phyloP scores from a whole-genome alignment of 2,888 invertebrate species.

The Proisotoma minuta region DNA sequence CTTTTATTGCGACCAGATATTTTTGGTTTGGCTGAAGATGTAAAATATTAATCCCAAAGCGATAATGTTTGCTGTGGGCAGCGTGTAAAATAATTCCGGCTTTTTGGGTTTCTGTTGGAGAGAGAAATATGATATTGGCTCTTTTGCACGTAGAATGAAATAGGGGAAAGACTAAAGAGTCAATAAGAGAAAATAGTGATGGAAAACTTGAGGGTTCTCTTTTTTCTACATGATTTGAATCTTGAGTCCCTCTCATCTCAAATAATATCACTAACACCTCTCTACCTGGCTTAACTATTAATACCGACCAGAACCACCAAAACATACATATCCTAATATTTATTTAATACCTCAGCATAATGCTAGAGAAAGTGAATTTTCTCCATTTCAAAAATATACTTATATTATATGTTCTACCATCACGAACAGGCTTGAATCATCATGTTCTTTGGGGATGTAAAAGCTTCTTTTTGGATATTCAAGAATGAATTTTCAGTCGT shows the following conservation, averaged over 20 bases:
- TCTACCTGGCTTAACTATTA: no score
- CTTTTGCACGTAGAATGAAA: constrained; percentile 3
- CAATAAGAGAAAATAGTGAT: background rate
- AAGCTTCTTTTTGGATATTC: no score
- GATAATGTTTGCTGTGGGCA: background rate
- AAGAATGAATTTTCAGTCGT: no score
- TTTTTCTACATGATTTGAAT: constrained; percentile 18
- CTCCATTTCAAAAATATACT: no score
- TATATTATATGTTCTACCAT: no score
- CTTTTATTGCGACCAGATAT: background rate
- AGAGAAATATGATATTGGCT: constrained; percentile 4
- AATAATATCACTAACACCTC: no score
- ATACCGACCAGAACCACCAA: no score
- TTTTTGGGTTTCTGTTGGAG: background rate
- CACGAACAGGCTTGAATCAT: no score
- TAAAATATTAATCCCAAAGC: constrained; percentile 16
- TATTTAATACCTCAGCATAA: no score
- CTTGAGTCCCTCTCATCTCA: constrained; percentile 11
- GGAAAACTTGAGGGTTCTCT: constrained; percentile 8
- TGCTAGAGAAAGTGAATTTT: no score
- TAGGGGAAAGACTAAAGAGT: background rate
- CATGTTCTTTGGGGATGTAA: no score
- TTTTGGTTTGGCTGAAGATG: constrained; percentile 1
- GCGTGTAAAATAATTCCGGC: background rate
- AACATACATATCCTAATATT: no score